Conservation (phyloP, 2,888 invertebrate genomes). For the Papilio demoleus region DNA sequence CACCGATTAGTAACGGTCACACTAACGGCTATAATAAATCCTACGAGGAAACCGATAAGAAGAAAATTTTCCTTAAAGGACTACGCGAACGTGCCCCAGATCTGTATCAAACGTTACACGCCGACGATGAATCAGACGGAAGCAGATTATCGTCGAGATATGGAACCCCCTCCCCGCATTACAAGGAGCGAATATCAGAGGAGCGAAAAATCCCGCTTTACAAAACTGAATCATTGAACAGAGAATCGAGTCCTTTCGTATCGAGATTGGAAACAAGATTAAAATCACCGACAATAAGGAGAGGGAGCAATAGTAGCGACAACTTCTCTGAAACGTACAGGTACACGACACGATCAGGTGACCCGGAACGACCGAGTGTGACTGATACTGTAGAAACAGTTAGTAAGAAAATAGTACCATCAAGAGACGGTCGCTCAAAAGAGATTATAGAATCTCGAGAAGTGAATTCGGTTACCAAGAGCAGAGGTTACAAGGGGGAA, state of each 20-base stretch:
- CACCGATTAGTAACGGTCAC: slow-evolving; percentile 77
- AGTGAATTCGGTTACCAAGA: slow-evolving; percentile 87
- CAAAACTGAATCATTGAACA: slow-evolving; percentile 77
- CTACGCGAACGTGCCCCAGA: slow-evolving; percentile 88
- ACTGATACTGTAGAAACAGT: slow-evolving; percentile 88
- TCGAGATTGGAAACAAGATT: slow-evolving; percentile 74
- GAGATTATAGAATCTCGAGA: slow-evolving; percentile 89
- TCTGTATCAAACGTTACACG: slow-evolving; percentile 87
- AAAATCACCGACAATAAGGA: slow-evolving; percentile 79
- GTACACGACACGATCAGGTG: slow-evolving; percentile 86
- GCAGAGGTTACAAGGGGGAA: slow-evolving; percentile 81
- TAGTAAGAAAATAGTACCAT: slow-evolving; percentile 87
- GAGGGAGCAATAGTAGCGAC: slow-evolving; percentile 87
- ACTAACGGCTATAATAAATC: slow-evolving; percentile 75
- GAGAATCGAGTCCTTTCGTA: slow-evolving; percentile 77
- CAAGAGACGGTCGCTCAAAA: slow-evolving; percentile 85
- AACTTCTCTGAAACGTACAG: slow-evolving; percentile 89
- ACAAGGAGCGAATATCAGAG: slow-evolving; percentile 77
- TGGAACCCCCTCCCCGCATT: slow-evolving; percentile 75
- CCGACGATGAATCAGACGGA: slow-evolving; percentile 83
- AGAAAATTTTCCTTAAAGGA: slow-evolving; percentile 87
- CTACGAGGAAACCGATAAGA: slow-evolving; percentile 83
- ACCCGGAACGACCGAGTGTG: slow-evolving; percentile 86
- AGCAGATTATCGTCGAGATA: slow-evolving; percentile 76
- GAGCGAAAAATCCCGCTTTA: slow-evolving; percentile 74